Evolutionary conservation across 2,888 invertebrate species (phyloP).

Genomic region (Stenichneumon culpator): DNA sequence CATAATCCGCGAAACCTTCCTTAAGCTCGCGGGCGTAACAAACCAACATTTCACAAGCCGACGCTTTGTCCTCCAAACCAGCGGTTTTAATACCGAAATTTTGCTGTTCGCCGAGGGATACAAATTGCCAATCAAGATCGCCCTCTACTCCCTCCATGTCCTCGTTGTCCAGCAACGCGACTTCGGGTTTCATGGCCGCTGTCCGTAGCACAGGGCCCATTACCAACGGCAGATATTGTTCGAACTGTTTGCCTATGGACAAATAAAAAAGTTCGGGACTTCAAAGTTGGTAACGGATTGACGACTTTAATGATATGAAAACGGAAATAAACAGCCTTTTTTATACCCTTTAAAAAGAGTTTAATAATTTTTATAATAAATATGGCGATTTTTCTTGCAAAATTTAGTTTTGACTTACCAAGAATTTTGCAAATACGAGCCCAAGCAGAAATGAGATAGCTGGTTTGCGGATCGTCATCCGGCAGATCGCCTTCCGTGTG

Average conservation of each 20-base stretch:
- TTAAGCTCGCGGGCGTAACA: slow-evolving; percentile 97
- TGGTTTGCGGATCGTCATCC: slow-evolving; percentile 98
- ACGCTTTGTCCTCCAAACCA: slow-evolving; percentile 97
- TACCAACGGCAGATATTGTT: slow-evolving; percentile 96
- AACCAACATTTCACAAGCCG: slow-evolving; percentile 98
- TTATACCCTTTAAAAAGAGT: background rate
- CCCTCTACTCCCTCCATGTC: slow-evolving; percentile 93
- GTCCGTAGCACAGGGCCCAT: slow-evolving; percentile 97
- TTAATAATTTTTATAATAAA: background rate
- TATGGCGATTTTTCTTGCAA: background rate
- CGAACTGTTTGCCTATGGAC: slow-evolving; percentile 90
- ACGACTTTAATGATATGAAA: background rate
- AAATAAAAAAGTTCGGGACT: slow-evolving; percentile 6
- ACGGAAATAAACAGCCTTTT: background rate
- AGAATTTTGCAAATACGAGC: slow-evolving; percentile 99
- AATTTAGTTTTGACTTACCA: slow-evolving; percentile 83
- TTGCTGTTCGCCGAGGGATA: slow-evolving; percentile 96
- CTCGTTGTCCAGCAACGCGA: slow-evolving; percentile 95
- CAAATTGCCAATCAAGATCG: slow-evolving; percentile 97
- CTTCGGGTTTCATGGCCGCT: slow-evolving; percentile 97
- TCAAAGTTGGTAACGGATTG: background rate
- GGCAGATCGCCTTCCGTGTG: slow-evolving; percentile 94
- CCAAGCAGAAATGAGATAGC: slow-evolving; percentile 99
- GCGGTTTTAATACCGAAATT: slow-evolving; percentile 98
- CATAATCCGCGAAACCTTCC: slow-evolving; percentile 90